phyloP scores from a whole-genome alignment of 2,113 vertebrate genomes.

The Taurulus bubalis region DNA sequence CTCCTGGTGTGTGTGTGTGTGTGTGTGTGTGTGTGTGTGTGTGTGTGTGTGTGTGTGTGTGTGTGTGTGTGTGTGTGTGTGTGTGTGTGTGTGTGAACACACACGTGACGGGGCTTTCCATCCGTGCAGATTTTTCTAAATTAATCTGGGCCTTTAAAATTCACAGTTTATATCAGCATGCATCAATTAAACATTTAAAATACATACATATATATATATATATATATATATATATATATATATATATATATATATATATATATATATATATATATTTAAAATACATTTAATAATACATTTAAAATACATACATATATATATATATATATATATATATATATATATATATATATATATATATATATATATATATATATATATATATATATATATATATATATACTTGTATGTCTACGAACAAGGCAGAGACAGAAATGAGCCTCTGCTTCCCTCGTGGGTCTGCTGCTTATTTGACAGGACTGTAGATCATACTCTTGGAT shows the following conservation, averaged over 20 bases:
- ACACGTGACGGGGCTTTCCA: conserved; percentile 31
- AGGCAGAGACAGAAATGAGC: conserved; percentile 17
- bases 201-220: no score
- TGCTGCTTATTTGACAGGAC: conserved; percentile 61
- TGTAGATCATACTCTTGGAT: conserved; percentile 73
- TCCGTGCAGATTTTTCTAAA: conserved; percentile 22
- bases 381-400: not conserved
- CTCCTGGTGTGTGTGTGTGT: conserved; percentile 32
- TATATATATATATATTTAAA: no score
- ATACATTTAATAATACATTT: no score
- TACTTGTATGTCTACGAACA: conserved; percentile 1
- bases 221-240: no score
- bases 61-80: no score
- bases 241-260: no score
- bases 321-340: no score
- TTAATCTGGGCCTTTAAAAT: not conserved
- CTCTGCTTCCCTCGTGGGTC: conserved; percentile 21
- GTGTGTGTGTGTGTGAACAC: conserved; percentile 1
- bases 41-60: not conserved
- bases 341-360: no score
- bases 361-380: no score
- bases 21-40: no score
- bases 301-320: no score
- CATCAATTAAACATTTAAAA: not conserved
- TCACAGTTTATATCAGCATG: not conserved